Percentiles rank a stretch among this genome's conserved stretches.
Conservation (phyloP, 2,113 vertebrate species). For the Takifugu bimaculatus region DNA sequence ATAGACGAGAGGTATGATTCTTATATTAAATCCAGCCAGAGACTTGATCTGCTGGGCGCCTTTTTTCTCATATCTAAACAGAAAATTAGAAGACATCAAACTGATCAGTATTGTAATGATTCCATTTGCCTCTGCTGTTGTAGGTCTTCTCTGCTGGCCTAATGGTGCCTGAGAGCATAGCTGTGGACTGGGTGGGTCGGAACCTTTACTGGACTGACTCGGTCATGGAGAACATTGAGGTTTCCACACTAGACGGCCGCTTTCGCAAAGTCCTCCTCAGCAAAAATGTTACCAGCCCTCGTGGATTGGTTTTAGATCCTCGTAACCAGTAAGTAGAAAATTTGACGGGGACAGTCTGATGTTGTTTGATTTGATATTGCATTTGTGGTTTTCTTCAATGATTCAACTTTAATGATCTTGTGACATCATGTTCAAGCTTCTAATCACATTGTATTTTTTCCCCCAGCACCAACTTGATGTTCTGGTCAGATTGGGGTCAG, state of each 20-base stretch:
- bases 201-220: constrained; percentile 76
- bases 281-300: constrained; percentile 72
- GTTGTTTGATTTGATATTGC: not conserved
- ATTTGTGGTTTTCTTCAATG: too few species aligned
- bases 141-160: constrained; percentile 70
- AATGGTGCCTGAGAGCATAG: constrained; percentile 69
- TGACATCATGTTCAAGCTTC: not conserved
- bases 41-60: not conserved
- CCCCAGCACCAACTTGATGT: constrained; percentile 68
- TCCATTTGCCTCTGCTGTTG: constrained; percentile 1
- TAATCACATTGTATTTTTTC: not conserved
- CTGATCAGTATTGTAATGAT: not conserved
- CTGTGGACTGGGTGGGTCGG: constrained; percentile 73
- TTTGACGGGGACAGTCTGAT: not conserved
- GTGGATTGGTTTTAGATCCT: constrained; percentile 71
- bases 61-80: not conserved
- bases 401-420: too few species aligned
- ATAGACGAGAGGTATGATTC: constrained; percentile 36
- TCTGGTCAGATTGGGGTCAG: constrained; percentile 78
- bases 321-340: constrained; percentile 62
- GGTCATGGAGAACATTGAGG: constrained; percentile 72
- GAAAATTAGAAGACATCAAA: not conserved
- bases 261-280: constrained; percentile 68
- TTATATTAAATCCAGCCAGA: not conserved
- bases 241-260: constrained; percentile 71